phyloP scores from a whole-genome alignment of 2,888 invertebrate species.

The Polymixis flavicincta region DNA sequence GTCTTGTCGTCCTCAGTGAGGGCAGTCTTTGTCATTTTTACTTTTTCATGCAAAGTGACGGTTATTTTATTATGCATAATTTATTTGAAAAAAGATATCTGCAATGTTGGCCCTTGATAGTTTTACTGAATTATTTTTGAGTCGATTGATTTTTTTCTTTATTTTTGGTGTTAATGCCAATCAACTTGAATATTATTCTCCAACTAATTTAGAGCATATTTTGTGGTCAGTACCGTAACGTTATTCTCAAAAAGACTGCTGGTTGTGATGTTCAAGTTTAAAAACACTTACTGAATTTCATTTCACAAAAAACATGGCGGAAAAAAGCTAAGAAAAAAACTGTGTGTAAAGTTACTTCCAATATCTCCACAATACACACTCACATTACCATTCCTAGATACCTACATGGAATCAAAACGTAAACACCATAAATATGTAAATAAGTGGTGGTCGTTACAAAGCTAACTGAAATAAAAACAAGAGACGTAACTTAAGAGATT shows the following conservation, averaged over 20 bases:
- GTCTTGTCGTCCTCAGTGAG: slow-evolving; percentile 54
- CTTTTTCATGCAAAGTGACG: slow-evolving; percentile 59
- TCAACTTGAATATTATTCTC: not conserved
- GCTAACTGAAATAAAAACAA: slow-evolving; percentile 60
- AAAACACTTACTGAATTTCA: not conserved
- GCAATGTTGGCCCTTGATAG: slow-evolving; percentile 4
- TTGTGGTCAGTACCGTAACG: not conserved
- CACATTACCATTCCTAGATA: slow-evolving; percentile 12
- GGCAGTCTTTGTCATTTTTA: slow-evolving; percentile 43
- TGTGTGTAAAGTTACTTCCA: not conserved
- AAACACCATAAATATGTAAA: slow-evolving; percentile 51
- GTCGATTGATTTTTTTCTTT: not conserved
- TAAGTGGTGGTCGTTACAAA: slow-evolving; percentile 48
- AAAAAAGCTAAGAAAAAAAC: not conserved
- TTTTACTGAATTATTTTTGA: not conserved
- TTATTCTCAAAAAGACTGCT: not conserved
- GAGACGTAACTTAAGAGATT: slow-evolving; percentile 50
- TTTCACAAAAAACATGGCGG: not conserved
- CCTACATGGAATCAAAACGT: slow-evolving; percentile 10
- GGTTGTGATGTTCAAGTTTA: not conserved
- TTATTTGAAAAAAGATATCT: slow-evolving; percentile 43
- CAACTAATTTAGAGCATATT: not conserved
- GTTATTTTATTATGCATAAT: slow-evolving; percentile 68
- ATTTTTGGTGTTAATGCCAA: not conserved
- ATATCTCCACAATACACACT: slow-evolving; percentile 10